Percentiles rank a stretch among this genome's conserved stretches.
These are phyloP conservation scores for Phainopepla nitens DNA, from an alignment of 2,113 vertebrate species.

Conservation along the genomic window DNA sequence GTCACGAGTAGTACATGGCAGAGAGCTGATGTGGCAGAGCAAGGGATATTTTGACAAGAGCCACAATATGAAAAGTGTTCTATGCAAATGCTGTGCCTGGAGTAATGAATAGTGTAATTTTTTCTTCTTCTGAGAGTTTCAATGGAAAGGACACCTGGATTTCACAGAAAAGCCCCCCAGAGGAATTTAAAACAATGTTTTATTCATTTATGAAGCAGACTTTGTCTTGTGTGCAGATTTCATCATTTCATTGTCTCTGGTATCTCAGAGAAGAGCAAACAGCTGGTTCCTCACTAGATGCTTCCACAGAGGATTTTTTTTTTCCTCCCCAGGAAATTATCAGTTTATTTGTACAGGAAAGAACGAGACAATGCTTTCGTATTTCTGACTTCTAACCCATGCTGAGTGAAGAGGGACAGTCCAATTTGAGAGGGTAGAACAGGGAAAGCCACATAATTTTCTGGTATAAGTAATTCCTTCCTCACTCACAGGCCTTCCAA, in stretches of 20 bases:
- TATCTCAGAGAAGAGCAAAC: conserved; percentile 35
- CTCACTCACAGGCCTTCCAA: background rate
- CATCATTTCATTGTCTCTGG: conserved; percentile 34
- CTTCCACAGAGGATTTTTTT: background rate
- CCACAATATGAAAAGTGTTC: background rate
- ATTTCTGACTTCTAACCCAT: background rate
- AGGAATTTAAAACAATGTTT: conserved; percentile 47
- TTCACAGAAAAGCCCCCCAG: conserved; percentile 15
- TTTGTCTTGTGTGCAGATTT: conserved; percentile 32
- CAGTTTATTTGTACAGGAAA: background rate
- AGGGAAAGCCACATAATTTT: background rate
- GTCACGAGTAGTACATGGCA: background rate
- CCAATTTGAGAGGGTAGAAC: background rate
- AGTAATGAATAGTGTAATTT: conserved; percentile 47
- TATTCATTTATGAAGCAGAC: conserved; percentile 35
- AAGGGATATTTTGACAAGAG: conserved; percentile 6
- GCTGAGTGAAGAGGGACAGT: background rate
- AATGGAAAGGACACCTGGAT: conserved; percentile 51
- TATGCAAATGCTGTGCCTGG: conserved; percentile 39
- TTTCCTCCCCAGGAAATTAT: background rate
- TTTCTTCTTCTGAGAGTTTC: conserved; percentile 43
- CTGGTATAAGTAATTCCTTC: background rate
- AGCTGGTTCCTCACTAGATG: conserved; percentile 3
- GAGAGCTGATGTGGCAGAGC: background rate
- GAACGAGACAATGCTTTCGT: background rate